Evolutionary conservation across 2,888 invertebrate species (phyloP), one percentile per base, ranked within the genome.

Genomic region (Pseudococcus jackbeardsleyi): DNA sequence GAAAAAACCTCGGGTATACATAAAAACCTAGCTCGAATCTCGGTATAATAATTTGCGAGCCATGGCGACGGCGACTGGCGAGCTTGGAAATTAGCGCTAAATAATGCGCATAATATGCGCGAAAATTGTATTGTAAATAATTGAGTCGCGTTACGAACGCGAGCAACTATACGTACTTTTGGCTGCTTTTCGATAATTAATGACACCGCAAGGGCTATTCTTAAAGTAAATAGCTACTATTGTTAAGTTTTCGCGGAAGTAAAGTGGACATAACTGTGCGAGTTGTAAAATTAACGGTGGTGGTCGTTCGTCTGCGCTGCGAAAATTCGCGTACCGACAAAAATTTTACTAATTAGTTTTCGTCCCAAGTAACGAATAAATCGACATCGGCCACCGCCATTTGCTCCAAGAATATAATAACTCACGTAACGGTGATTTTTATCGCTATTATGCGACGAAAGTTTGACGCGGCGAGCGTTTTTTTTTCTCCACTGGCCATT

Each of bases 191-290:
- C 77, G 77, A 77, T 77, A 77, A 77, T 77, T 77, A 77, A 77
- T 77, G 77, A 77, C 77, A 77, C 77, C 77, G 77, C 77, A 77
- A 77, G 77, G 77, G 77, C 77, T 77, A 77, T 77, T 77, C 77
- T 77, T 77, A 77, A 77, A 77, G 77, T 77, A 77, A 77, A 77
- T 77, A 77, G 77, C 77, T 77, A 77, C 77, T 77, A 77, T 77
- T 77, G 77, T 77, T 77, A 39, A 77, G 77, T 77, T 77, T 64
- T 77, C 26, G 77, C 77, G 33, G 77, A 77, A 77, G 77, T 77
- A 26, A 39, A 77, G 77, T 77, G 77, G 77, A 77, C 77, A 39
- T 77, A 77, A 39, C 77, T 33, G 26, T 26, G 64, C 64, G 77
- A 39, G 77, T 39, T 26, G 77, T 77, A 77, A 77, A 77, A 77